Conservation (phyloP, 1,140 invertebrate species). For the Metopolophium dirhodum region DNA sequence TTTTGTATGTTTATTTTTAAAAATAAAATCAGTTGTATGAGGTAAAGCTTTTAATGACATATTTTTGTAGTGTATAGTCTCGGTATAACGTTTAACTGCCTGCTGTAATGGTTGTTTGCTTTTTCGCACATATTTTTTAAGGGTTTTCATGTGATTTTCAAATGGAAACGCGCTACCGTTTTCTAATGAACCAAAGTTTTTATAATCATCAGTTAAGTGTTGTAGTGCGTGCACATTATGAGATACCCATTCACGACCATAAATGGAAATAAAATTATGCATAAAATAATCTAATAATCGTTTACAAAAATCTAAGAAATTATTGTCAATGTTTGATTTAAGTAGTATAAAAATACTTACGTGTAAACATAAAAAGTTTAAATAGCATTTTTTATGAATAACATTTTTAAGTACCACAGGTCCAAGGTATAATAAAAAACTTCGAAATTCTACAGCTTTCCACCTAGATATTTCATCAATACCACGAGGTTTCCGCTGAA, state of each 20-base stretch:
- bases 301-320: slow-evolving; percentile 7
- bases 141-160: slow-evolving; percentile 14
- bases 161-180: slow-evolving; percentile 1
- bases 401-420: slow-evolving; percentile 35
- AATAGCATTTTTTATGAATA: slow-evolving; percentile 19
- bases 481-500: slow-evolving; percentile 29
- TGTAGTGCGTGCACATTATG: neutral
- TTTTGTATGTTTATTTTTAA: too few species aligned
- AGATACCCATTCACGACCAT: slow-evolving; percentile 14
- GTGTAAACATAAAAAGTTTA: slow-evolving; percentile 18
- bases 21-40: too few species aligned
- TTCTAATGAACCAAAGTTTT: neutral
- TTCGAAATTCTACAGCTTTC: slow-evolving; percentile 26
- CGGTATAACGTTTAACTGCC: slow-evolving; percentile 7
- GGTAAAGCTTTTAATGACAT: too few species aligned
- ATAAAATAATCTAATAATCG: neutral
- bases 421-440: slow-evolving; percentile 11
- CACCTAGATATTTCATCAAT: slow-evolving; percentile 16
- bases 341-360: neutral
- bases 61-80: neutral
- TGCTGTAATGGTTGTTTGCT: slow-evolving; percentile 8
- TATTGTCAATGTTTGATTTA: neutral
- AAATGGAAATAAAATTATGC: neutral
- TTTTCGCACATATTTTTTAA: slow-evolving; percentile 29
- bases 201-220: neutral